Conservation (phyloP, 2,888 invertebrate genomes). For the Bimastos eiseni region DNA sequence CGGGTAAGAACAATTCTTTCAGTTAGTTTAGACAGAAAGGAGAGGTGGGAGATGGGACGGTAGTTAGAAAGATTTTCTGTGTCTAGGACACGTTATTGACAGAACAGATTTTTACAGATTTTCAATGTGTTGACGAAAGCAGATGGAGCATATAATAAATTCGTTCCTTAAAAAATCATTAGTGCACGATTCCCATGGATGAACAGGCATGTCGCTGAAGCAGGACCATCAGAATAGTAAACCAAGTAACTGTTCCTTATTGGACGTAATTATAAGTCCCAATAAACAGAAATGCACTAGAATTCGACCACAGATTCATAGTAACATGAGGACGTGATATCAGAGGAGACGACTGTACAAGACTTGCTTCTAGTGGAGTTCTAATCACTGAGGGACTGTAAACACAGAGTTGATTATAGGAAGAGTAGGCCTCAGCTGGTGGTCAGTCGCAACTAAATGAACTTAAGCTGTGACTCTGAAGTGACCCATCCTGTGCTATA, state of each 20-base stretch:
- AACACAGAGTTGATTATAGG: background rate
- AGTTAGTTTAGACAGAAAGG: no score
- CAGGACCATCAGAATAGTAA: background rate
- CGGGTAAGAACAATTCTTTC: no score
- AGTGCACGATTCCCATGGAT: background rate
- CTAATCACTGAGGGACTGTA: background rate
- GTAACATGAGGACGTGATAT: background rate
- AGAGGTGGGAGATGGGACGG: no score
- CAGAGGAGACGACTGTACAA: background rate
- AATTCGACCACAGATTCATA: background rate
- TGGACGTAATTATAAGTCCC: no score
- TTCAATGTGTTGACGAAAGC: background rate
- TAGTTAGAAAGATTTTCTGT: no score
- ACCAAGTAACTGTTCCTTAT: no score
- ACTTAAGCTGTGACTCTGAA: background rate
- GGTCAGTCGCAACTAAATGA: background rate
- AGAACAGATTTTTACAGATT: background rate
- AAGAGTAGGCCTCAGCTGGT: background rate
- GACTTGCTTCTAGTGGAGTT: background rate
- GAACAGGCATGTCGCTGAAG: background rate
- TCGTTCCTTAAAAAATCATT: background rate
- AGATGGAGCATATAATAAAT: background rate
- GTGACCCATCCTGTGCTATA: background rate
- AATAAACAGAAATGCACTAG: background rate
- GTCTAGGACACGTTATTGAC: background rate